These are phyloP conservation scores for Aselliscus stoliczkanus DNA, from an alignment of 2,797 vertebrate genomes.

Conservation along the genomic window DNA sequence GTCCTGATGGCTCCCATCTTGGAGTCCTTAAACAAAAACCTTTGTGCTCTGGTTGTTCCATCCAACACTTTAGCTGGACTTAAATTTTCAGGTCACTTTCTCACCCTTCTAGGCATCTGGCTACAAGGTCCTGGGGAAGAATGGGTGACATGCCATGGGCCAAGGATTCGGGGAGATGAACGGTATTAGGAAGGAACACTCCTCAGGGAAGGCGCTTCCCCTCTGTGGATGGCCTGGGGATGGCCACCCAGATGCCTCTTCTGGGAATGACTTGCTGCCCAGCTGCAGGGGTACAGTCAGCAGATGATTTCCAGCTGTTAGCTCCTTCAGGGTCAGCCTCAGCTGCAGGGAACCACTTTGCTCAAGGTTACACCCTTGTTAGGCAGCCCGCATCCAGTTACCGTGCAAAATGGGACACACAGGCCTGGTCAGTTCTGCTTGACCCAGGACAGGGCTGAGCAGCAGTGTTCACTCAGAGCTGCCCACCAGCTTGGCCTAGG, in stretches of 20 bases:
- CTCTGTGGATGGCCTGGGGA: background rate
- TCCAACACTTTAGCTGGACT: background rate
- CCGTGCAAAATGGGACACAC: background rate
- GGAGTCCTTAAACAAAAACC: background rate
- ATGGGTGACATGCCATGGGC: fast-evolving
- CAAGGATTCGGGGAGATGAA: background rate
- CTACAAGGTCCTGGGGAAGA: background rate
- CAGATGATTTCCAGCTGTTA: background rate
- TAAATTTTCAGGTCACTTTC: background rate
- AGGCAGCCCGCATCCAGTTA: background rate
- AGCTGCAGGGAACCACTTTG: background rate
- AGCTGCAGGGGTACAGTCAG: background rate
- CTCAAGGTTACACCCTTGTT: background rate
- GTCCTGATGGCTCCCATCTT: background rate
- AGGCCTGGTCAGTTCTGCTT: background rate
- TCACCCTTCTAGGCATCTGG: background rate
- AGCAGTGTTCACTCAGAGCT: background rate
- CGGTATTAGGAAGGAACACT: background rate
- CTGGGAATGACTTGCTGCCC: background rate
- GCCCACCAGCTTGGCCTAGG: background rate
- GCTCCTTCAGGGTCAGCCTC: background rate
- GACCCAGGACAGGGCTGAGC: background rate
- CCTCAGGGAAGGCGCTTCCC: background rate
- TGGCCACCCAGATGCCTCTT: fast-evolving
- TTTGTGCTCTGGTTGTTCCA: background rate